These are phyloP conservation scores for Protula sp. DNA, from an alignment of 2,888 invertebrate species.

Conservation along the genomic window DNA sequence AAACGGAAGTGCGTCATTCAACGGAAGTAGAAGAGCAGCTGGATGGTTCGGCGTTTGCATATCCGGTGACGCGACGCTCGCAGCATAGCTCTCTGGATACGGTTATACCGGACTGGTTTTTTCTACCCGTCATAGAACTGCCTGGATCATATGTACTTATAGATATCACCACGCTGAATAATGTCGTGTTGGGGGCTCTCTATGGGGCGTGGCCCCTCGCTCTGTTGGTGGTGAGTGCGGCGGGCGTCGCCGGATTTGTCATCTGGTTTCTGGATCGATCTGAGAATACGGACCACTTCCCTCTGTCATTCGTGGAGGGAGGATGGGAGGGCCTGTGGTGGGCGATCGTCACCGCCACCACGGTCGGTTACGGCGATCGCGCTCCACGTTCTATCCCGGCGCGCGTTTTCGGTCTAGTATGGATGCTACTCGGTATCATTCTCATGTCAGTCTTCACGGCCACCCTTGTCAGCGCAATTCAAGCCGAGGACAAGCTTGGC, in stretches of 20 bases:
- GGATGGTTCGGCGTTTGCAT: background rate
- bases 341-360: slow-evolving; percentile 25
- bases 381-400: background rate
- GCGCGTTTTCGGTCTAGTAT: background rate
- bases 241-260: background rate
- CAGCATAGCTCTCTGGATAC: background rate
- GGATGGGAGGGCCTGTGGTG: slow-evolving; percentile 26
- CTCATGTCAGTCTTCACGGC: slow-evolving; percentile 1
- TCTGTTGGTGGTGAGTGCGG: background rate
- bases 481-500: background rate
- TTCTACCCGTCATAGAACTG: background rate
- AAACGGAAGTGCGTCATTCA: background rate
- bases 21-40: background rate
- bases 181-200: background rate
- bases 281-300: slow-evolving; percentile 17
- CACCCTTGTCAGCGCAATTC: background rate
- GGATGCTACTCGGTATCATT: background rate
- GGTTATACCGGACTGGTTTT: background rate
- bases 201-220: background rate
- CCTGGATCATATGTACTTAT: background rate
- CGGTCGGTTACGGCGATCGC: slow-evolving; percentile 13
- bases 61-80: background rate
- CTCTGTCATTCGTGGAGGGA: slow-evolving; percentile 18
- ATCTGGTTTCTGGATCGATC: slow-evolving; percentile 10
- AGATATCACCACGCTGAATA: background rate